Percentiles rank a stretch among this genome's conserved stretches.
Conservation (phyloP, 2,113 vertebrate species). For the Gobius niger region DNA sequence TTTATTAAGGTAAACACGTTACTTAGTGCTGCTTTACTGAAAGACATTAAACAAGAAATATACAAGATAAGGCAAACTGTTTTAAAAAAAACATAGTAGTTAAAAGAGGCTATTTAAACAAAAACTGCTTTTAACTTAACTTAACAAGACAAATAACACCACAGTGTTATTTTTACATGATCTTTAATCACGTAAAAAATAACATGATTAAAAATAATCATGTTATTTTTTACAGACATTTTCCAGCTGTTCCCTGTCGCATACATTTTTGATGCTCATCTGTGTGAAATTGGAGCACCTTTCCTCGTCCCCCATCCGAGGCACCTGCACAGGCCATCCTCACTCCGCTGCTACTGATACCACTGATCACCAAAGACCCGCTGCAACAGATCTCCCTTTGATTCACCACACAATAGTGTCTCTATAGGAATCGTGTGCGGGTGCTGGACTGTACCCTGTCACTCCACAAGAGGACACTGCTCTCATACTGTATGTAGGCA, state of each 20-base stretch:
- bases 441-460: not conserved
- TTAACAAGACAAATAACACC: no score
- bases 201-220: no score
- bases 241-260: not conserved
- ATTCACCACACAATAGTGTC: conserved; percentile 72
- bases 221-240: not conserved
- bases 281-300: conserved; percentile 65
- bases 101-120: no score
- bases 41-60: no score
- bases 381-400: conserved; percentile 76
- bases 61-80: no score
- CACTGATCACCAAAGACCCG: conserved; percentile 61
- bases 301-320: conserved; percentile 4
- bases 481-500: conserved; percentile 7
- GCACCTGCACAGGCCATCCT: conserved; percentile 64
- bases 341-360: conserved; percentile 72
- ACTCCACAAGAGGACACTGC: conserved; percentile 71
- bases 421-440: conserved; percentile 60
- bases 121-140: no score
- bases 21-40: no score
- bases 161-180: no score
- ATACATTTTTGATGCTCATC: not conserved
- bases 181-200: no score
- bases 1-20: no score
- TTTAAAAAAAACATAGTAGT: no score